Evolutionary conservation across 1,140 invertebrate genomes (phyloP).

Genomic region (Caerostris darwini): DNA sequence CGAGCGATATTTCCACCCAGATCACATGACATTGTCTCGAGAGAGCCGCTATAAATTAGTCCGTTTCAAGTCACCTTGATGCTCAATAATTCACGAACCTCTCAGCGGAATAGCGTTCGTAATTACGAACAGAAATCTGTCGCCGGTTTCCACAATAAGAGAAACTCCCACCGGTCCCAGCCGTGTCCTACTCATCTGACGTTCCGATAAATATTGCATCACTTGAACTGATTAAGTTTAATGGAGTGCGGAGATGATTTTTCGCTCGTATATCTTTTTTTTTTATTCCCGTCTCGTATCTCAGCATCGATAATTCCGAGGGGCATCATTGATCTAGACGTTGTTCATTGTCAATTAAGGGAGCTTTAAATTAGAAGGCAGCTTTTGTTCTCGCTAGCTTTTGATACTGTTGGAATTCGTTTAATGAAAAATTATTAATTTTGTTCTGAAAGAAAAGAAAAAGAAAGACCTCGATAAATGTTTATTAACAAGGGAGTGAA

Average conservation of each 20-base stretch:
- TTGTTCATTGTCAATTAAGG: constrained; percentile 71
- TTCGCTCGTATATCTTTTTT: constrained; percentile 1
- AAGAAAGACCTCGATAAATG: constrained; percentile 34
- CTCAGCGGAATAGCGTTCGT: constrained; percentile 16
- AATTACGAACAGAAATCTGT: constrained; percentile 74
- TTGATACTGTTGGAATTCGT: neutral
- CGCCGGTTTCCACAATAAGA: constrained; percentile 28
- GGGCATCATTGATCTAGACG: neutral
- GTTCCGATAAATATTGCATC: constrained; percentile 71
- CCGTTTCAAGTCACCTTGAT: constrained; percentile 63
- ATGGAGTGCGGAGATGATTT: constrained; percentile 42
- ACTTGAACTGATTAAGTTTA: constrained; percentile 70
- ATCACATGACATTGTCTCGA: neutral
- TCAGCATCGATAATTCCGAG: neutral
- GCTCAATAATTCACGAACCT: constrained; percentile 66
- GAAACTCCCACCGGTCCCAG: constrained; percentile 14
- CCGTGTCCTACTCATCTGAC: neutral
- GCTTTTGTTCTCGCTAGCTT: constrained; percentile 10
- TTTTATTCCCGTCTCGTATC: neutral
- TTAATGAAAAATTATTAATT: constrained; percentile 41
- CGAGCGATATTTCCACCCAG: constrained; percentile 36
- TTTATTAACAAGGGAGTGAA: neutral
- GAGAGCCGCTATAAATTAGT: constrained; percentile 69
- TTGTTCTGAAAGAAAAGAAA: neutral
- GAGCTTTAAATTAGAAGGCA: constrained; percentile 46